These are phyloP conservation scores for Cremastobaeus sp. DNA, from an alignment of 2,888 invertebrate genomes.

Conservation along the genomic window DNA sequence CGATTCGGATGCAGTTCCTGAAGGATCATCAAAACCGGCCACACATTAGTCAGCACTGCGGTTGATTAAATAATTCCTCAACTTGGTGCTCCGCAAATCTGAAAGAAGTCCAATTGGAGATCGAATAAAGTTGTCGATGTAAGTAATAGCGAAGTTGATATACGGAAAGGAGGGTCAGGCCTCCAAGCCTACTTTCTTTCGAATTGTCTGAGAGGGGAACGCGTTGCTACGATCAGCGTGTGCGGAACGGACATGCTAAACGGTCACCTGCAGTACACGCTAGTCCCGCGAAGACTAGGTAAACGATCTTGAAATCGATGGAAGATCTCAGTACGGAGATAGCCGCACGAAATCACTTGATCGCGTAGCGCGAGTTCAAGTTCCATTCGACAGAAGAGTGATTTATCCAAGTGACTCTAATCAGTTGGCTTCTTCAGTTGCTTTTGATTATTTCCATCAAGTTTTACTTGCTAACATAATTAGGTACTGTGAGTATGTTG, in stretches of 20 bases:
- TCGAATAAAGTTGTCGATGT: conserved; percentile 57
- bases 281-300: conserved; percentile 63
- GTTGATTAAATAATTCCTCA: conserved; percentile 31
- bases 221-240: conserved; percentile 56
- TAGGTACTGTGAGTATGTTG: conserved; percentile 27
- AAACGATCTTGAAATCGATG: conserved; percentile 61
- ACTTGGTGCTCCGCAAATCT: conserved; percentile 33
- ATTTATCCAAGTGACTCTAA: conserved; percentile 37
- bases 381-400: conserved; percentile 36
- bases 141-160: conserved; percentile 68
- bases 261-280: conserved; percentile 64
- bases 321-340: conserved; percentile 45
- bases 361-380: conserved; percentile 50
- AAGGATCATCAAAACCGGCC: conserved; percentile 33
- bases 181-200: conserved; percentile 74
- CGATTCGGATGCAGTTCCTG: conserved; percentile 12
- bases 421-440: conserved; percentile 8
- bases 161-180: conserved; percentile 69
- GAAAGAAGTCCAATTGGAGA: conserved; percentile 45
- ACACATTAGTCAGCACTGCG: conserved; percentile 13
- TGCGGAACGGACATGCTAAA: conserved; percentile 65
- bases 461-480: conserved; percentile 24
- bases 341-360: conserved; percentile 48
- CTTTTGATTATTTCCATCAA: conserved; percentile 11
- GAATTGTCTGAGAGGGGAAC: conserved; percentile 61